These are phyloP conservation scores for Lepidurus packardi DNA, from an alignment of 1,140 invertebrate species.

Conservation along the genomic window DNA sequence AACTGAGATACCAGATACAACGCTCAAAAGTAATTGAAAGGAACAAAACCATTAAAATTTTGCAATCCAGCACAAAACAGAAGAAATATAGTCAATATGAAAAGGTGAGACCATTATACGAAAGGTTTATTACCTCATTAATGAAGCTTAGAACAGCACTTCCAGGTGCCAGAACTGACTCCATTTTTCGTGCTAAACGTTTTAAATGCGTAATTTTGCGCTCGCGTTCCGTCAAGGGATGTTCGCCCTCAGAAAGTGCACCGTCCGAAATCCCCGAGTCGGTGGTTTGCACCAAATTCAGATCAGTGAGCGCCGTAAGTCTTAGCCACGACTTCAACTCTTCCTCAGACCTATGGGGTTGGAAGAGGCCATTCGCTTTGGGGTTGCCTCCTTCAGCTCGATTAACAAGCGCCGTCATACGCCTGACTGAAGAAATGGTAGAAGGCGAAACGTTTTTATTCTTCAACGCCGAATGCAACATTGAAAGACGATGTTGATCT, in stretches of 20 bases:
- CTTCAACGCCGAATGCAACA: neutral
- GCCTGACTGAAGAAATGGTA: conserved; percentile 6
- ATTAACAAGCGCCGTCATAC: neutral
- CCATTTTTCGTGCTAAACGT: conserved; percentile 59
- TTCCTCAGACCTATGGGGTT: conserved; percentile 1
- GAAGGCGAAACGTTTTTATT: neutral
- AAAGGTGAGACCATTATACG: conserved; percentile 34
- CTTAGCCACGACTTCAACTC: neutral
- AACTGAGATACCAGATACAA: too few relatives aligned
- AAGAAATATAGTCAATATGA: neutral
- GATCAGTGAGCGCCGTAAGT: conserved; percentile 2
- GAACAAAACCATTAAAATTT: too few relatives aligned
- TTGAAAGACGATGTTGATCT: conserved; percentile 46
- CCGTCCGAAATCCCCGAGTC: conserved; percentile 70
- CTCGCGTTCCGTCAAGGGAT: conserved; percentile 58
- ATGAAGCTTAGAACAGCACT: conserved; percentile 57
- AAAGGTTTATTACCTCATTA: conserved; percentile 39
- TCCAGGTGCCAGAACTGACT: conserved; percentile 58
- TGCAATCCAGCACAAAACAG: neutral
- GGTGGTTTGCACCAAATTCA: conserved; percentile 25
- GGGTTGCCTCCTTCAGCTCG: neutral
- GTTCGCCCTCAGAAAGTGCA: conserved; percentile 57
- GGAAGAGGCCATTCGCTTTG: neutral
- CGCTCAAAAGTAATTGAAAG: too few relatives aligned
- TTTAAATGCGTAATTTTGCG: conserved; percentile 59